phyloP scores from a whole-genome alignment of 2,888 invertebrate species.

The Athrips mouffetella region DNA sequence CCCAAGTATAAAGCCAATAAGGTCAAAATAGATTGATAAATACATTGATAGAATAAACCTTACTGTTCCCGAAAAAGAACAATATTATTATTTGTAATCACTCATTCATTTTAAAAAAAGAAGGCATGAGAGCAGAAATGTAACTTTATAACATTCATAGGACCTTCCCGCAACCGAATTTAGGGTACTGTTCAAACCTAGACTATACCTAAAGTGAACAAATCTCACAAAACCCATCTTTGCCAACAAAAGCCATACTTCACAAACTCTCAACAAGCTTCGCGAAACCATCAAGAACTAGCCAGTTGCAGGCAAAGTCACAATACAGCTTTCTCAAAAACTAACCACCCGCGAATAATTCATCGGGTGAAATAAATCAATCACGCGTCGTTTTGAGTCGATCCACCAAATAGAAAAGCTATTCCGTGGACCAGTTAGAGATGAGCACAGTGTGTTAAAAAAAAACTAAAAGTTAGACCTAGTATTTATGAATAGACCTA shows the following conservation, averaged over 20 bases:
- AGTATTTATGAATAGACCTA: neutral
- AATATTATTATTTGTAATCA: too few relatives aligned
- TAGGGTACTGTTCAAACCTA: too few relatives aligned
- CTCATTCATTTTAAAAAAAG: too few relatives aligned
- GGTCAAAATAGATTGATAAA: too few relatives aligned
- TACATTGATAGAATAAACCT: too few relatives aligned
- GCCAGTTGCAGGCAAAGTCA: slow-evolving; percentile 5
- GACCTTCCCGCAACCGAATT: too few relatives aligned
- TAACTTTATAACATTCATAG: too few relatives aligned
- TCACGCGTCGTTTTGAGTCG: slow-evolving; percentile 21
- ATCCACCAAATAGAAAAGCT: slow-evolving; percentile 37
- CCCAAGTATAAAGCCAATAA: too few relatives aligned
- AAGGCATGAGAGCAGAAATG: too few relatives aligned
- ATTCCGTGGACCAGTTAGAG: slow-evolving; percentile 18
- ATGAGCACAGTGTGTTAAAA: neutral
- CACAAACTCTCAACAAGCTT: slow-evolving; percentile 2
- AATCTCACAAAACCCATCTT: neutral
- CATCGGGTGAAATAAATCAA: slow-evolving; percentile 29
- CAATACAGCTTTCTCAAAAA: slow-evolving; percentile 12
- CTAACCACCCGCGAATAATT: slow-evolving; percentile 19
- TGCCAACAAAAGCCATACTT: neutral
- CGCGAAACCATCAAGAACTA: neutral
- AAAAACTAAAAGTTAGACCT: neutral
- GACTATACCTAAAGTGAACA: too few relatives aligned
- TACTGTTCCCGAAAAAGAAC: too few relatives aligned